Conservation (phyloP, 2,888 invertebrate species). For the Phlogophora meticulosa region DNA sequence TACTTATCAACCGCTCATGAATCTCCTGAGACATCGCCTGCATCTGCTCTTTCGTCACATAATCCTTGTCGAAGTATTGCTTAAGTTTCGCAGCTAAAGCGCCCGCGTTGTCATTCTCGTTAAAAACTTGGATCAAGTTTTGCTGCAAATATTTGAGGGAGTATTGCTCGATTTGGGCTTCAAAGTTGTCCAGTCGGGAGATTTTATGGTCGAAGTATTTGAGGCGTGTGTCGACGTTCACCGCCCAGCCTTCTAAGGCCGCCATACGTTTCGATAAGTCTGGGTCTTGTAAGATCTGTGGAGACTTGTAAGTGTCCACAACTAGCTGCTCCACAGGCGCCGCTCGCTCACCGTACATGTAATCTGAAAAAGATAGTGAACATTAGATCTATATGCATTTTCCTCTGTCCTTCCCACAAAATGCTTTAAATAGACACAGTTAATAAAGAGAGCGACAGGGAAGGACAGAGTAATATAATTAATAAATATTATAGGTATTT, state of each 20-base stretch:
- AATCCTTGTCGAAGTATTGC: slow-evolving; percentile 91
- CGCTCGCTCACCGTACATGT: slow-evolving; percentile 75
- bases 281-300: slow-evolving; percentile 77
- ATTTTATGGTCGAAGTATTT: slow-evolving; percentile 90
- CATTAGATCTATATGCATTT: slow-evolving; percentile 54
- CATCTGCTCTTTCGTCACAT: slow-evolving; percentile 92
- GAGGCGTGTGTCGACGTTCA: slow-evolving; percentile 89
- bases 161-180: slow-evolving; percentile 87
- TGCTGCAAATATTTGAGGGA: slow-evolving; percentile 90
- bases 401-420: slow-evolving; percentile 89
- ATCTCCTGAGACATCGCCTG: slow-evolving; percentile 86
- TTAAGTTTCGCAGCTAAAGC: slow-evolving; percentile 89
- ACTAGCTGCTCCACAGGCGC: slow-evolving; percentile 69
- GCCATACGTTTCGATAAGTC: slow-evolving; percentile 81
- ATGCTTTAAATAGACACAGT: slow-evolving; percentile 51
- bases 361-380: slow-evolving; percentile 79
- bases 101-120: slow-evolving; percentile 80
- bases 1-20: slow-evolving; percentile 80
- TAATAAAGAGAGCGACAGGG: slow-evolving; percentile 82
- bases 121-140: slow-evolving; percentile 90
- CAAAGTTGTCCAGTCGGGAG: slow-evolving; percentile 85
- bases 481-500: slow-evolving; percentile 73
- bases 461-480: slow-evolving; percentile 91
- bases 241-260: slow-evolving; percentile 87
- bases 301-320: slow-evolving; percentile 79